A percentile compares a stretch with the other conserved stretches of the same genome.
These are phyloP conservation scores for Rhinichthys klamathensis DNA, from an alignment of 2,113 vertebrate genomes.

Conservation along the genomic window DNA sequence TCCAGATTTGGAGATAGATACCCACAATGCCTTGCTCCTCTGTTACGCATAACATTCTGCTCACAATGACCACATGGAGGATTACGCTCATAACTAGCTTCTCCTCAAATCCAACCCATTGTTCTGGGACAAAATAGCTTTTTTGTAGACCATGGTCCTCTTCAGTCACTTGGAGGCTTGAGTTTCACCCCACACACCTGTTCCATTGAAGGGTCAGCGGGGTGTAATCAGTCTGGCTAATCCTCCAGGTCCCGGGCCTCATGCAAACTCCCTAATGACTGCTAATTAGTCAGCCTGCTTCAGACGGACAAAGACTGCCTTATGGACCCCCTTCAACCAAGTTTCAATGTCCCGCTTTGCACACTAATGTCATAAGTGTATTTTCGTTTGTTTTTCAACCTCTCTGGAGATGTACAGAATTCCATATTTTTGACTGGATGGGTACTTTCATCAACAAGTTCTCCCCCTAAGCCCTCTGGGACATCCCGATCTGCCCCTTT, in stretches of 20 bases:
- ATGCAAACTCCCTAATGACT: constrained; percentile 79
- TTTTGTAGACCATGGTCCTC: constrained; percentile 47
- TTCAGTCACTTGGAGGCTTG: constrained; percentile 51
- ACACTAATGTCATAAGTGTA: constrained; percentile 6
- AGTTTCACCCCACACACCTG: constrained; percentile 70
- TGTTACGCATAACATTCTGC: background rate
- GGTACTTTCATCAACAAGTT: constrained; percentile 42
- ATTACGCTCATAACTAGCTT: constrained; percentile 27
- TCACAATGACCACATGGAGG: constrained; percentile 20
- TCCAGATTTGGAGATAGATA: constrained; percentile 46
- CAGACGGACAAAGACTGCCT: constrained; percentile 72
- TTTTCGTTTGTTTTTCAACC: background rate
- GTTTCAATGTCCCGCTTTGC: constrained; percentile 29
- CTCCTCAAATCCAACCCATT: constrained; percentile 49
- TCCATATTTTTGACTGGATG: background rate
- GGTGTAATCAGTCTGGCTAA: constrained; percentile 78
- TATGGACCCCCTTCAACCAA: constrained; percentile 34
- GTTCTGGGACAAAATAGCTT: constrained; percentile 52
- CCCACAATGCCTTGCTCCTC: background rate
- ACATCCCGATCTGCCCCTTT: background rate
- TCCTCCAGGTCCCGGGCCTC: constrained; percentile 73
- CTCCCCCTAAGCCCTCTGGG: constrained; percentile 28
- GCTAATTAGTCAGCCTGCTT: constrained; percentile 77
- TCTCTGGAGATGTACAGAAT: background rate
- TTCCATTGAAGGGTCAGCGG: constrained; percentile 73